Evolutionary conservation across 2,113 vertebrate genomes (phyloP).

Genomic region (Delphinapterus leucas): DNA sequence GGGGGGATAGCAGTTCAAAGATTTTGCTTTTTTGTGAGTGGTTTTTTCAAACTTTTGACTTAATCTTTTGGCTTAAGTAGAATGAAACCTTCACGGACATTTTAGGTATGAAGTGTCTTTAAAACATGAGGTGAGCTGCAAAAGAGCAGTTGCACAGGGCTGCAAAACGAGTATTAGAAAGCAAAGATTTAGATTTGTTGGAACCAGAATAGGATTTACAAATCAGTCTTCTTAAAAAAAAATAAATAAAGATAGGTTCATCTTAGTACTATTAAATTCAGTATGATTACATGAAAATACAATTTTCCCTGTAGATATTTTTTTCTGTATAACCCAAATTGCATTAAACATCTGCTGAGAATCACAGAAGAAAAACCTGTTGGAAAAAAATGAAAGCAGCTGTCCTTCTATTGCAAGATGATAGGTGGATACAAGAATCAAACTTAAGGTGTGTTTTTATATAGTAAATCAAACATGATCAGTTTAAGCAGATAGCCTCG

Average conservation of each 20-base stretch:
- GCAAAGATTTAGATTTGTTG: background rate
- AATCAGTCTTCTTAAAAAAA: background rate
- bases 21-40: background rate
- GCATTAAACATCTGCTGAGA: background rate
- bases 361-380: background rate
- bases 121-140: background rate
- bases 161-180: background rate
- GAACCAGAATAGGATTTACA: background rate
- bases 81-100: background rate
- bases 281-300: background rate
- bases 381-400: background rate
- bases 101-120: background rate
- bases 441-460: constrained; percentile 5
- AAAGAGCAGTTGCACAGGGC: background rate
- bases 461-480: background rate
- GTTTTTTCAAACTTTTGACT: background rate
- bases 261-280: background rate
- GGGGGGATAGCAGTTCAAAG: background rate
- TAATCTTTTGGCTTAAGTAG: background rate
- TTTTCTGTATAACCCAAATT: background rate
- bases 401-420: background rate
- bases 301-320: background rate
- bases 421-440: background rate
- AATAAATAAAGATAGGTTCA: background rate
- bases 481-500: background rate